Evolutionary conservation across 1,140 invertebrate species (phyloP), one percentile per base, ranked within the genome.

Genomic region (Camponotus vicinus): DNA sequence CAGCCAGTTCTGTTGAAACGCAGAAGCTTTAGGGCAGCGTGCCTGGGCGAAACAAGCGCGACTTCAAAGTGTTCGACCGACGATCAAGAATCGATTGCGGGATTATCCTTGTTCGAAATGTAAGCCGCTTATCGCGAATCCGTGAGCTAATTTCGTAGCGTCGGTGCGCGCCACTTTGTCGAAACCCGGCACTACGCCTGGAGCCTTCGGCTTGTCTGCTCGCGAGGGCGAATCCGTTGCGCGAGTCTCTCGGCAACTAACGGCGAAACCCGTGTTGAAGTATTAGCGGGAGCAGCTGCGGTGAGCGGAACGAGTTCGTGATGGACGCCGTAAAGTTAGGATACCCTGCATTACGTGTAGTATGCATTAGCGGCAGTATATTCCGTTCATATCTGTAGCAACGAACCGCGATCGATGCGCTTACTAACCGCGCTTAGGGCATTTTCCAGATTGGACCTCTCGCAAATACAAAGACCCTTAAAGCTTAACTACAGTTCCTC

Each of bases 61-160:
- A 69, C 64, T 77, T 89, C 88, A 85, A 89, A 88, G 86, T 66
- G 79, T 66, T 59, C 9, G 34, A 11, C 13, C 34, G 61, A 57
- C 86, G 86, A 90, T 90, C 80, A 66, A 84, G 87, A 89, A 90
- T 89, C 89, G 87, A 90, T 89, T 88, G 80, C 76, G 79, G 91
- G 89, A 92, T 92, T 91, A 92, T 91, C 90, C 87, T 70, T 42
- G 75, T 83, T 91, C 82, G 86, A 77, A 87, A 70, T 76, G 88
- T 92, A 92, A 92, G 91, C 91, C 61, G 91, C 91, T 92, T 92
- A 92, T 92, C 91, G 63, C 76, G 86, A 92, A 92, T 90, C 89
- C 87, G 82, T 88, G 90, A 91, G 90, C 90, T 92, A 92, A 92
- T 92, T 91, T 90, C 89, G 86, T 87, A 85, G 64, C 88, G 77